These are phyloP conservation scores for Rhinogobius similis DNA, from an alignment of 2,113 vertebrate genomes.

Conservation along the genomic window DNA sequence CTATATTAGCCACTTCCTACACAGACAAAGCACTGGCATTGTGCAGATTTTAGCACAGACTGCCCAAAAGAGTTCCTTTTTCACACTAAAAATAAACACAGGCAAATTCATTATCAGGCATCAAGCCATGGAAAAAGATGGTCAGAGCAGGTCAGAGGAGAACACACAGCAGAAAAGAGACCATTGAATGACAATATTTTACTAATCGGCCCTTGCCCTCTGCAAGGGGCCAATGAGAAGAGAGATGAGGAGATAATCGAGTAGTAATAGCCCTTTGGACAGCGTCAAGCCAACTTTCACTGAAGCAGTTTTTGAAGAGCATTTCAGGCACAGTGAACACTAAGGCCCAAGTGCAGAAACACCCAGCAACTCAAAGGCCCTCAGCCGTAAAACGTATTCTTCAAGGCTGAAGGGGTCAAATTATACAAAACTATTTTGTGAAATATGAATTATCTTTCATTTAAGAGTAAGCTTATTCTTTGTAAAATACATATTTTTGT, in stretches of 20 bases:
- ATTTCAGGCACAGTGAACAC: slow-evolving; percentile 72
- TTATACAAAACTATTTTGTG: not conserved
- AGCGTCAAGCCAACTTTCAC: slow-evolving; percentile 85
- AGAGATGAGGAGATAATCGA: slow-evolving; percentile 83
- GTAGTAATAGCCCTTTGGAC: slow-evolving; percentile 78
- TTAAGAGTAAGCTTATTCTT: not conserved
- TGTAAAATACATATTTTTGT: not conserved
- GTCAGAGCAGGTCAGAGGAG: slow-evolving; percentile 88
- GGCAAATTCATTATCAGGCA: slow-evolving; percentile 89
- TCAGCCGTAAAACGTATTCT: slow-evolving; percentile 85
- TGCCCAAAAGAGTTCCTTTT: slow-evolving; percentile 62
- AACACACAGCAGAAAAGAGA: slow-evolving; percentile 89
- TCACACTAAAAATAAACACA: slow-evolving; percentile 90
- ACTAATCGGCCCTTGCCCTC: slow-evolving; percentile 79
- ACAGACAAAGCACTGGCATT: slow-evolving; percentile 73
- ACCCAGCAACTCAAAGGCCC: slow-evolving; percentile 80
- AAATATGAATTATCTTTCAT: not conserved
- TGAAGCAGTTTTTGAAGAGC: slow-evolving; percentile 81
- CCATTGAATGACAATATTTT: slow-evolving; percentile 94
- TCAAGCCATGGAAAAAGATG: slow-evolving; percentile 85
- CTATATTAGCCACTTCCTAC: slow-evolving; percentile 37
- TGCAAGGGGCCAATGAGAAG: slow-evolving; percentile 69
- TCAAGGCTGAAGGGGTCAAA: slow-evolving; percentile 58
- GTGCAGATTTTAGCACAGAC: slow-evolving; percentile 71
- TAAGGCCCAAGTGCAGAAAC: slow-evolving; percentile 83